phyloP scores from a whole-genome alignment of 2,797 vertebrate species.

The Xenentodon cancila region DNA sequence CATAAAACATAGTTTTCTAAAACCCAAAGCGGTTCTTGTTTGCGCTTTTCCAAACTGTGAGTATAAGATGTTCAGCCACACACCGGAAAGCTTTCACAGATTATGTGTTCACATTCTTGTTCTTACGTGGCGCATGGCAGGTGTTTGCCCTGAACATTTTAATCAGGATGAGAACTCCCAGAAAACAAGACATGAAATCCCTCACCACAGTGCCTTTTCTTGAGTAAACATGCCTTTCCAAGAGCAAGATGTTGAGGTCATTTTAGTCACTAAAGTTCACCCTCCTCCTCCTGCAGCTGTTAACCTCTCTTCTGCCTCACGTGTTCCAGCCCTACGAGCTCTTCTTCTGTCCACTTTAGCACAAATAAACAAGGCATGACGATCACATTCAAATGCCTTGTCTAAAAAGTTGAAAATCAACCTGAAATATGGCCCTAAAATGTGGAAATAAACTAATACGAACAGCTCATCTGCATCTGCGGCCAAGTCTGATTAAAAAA shows the following conservation, averaged over 20 bases:
- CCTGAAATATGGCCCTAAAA: not conserved
- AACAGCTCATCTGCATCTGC: not conserved
- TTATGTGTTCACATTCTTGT: not conserved
- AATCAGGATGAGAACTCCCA: not conserved
- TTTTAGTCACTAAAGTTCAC: not conserved
- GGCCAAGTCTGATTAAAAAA: not conserved
- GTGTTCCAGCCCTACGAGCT: not conserved
- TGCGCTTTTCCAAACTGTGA: not conserved
- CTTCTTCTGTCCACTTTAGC: not conserved
- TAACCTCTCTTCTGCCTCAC: no score
- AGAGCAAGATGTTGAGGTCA: not conserved
- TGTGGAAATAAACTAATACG: not conserved
- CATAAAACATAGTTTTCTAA: no score
- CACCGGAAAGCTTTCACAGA: no score
- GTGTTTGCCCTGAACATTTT: not conserved
- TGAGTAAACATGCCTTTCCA: not conserved
- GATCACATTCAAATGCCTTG: not conserved
- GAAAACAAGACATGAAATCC: not conserved
- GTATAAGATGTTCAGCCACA: not conserved
- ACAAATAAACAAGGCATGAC: not conserved
- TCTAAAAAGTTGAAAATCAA: not conserved
- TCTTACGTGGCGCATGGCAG: not conserved
- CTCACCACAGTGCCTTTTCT: not conserved
- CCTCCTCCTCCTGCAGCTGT: not conserved
- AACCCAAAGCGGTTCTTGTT: not conserved